Percentiles rank a stretch among this genome's conserved stretches.
Conservation (phyloP, 2,113 vertebrate genomes). For the Festucalex cinctus region DNA sequence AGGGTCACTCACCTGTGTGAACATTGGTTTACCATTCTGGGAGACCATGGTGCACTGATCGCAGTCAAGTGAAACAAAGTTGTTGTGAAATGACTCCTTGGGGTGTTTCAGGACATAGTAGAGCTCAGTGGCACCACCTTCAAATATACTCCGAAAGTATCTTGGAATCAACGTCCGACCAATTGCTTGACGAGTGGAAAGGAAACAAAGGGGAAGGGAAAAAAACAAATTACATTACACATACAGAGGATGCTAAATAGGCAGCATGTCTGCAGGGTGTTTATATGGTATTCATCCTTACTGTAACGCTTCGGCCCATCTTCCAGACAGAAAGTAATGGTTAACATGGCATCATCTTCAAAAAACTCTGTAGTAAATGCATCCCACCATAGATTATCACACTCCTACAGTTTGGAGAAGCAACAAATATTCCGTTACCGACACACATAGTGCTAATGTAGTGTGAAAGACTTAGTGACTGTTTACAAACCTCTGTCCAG, state of each 20-base stretch:
- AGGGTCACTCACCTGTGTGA: conserved; percentile 74
- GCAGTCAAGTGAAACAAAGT: conserved; percentile 94
- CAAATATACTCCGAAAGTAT: conserved; percentile 98
- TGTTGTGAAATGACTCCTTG: conserved; percentile 98
- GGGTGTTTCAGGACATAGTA: conserved; percentile 97
- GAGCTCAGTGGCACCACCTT: conserved; percentile 94
- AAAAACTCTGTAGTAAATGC: conserved; percentile 99
- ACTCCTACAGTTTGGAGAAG: conserved; percentile 76
- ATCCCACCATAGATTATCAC: conserved; percentile 99
- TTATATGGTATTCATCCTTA: conserved; percentile 69
- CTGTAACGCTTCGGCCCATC: conserved; percentile 99
- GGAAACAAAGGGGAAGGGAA: conserved; percentile 4
- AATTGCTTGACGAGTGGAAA: conserved; percentile 78
- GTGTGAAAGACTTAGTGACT: not conserved
- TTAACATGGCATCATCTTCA: conserved; percentile 97
- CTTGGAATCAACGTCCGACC: conserved; percentile 97
- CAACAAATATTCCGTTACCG: not conserved
- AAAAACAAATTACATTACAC: not conserved
- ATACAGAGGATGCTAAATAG: not conserved
- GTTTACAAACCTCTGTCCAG: conserved; percentile 88
- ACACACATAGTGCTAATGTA: not conserved
- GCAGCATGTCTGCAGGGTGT: not conserved
- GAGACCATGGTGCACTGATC: conserved; percentile 99
- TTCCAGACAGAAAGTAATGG: conserved; percentile 98
- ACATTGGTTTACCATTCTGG: conserved; percentile 98